Percentiles rank a stretch among this genome's conserved stretches.
Evolutionary conservation across 2,113 vertebrate species (phyloP).

Genomic region (Leptobrachium ailaonicum): DNA sequence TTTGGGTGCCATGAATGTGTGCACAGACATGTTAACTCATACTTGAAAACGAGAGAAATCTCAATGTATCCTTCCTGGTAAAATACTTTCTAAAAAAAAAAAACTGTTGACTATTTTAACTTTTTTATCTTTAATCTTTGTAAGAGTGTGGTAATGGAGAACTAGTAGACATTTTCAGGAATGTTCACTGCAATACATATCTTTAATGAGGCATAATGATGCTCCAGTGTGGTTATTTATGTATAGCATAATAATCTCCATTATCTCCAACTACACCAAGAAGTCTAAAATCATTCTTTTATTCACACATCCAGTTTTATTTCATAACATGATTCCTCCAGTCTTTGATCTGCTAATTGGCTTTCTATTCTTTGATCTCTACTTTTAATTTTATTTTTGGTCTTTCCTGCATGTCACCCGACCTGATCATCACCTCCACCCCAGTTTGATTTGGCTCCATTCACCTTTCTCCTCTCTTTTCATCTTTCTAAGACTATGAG

Average conservation of each 20-base stretch:
- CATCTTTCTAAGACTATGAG: conserved; percentile 20
- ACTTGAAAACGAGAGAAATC: too few relatives aligned
- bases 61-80: too few relatives aligned
- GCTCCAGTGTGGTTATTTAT: conserved; percentile 12
- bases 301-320: conserved; percentile 13
- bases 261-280: conserved; percentile 1
- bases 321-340: conserved; percentile 12
- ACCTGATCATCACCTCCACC: conserved; percentile 40
- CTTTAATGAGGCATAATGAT: not conserved
- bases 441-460: conserved; percentile 22
- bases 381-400: conserved; percentile 19
- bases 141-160: conserved; percentile 1
- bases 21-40: not conserved
- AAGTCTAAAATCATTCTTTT: conserved; percentile 10
- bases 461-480: conserved; percentile 31
- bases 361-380: conserved; percentile 34
- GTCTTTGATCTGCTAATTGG: conserved; percentile 41
- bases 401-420: conserved; percentile 16
- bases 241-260: conserved; percentile 7
- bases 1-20: too few relatives aligned
- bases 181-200: not conserved
- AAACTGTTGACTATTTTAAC: not conserved
- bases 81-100: too few relatives aligned
- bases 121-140: too few relatives aligned
- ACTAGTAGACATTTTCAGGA: not conserved